Percentiles rank a stretch among this genome's conserved stretches.
These are phyloP conservation scores for Syrphus vitripennis DNA, from an alignment of 2,888 invertebrate species.

Conservation along the genomic window DNA sequence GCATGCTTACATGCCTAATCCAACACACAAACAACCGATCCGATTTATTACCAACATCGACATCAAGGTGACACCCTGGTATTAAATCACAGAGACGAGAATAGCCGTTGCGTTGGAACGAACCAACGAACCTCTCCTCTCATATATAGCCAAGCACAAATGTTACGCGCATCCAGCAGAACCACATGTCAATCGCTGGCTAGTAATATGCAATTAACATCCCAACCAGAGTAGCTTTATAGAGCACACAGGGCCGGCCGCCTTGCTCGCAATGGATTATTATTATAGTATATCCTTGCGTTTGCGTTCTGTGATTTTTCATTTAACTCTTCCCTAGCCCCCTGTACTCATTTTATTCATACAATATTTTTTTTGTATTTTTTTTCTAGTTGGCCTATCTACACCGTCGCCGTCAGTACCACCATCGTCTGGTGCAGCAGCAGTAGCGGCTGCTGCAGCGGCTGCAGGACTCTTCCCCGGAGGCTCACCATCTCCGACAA, in stretches of 20 bases:
- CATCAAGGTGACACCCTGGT: constrained; percentile 68
- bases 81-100: constrained; percentile 64
- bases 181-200: constrained; percentile 66
- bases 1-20: constrained; percentile 69
- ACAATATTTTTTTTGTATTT: constrained; percentile 17
- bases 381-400: constrained; percentile 74
- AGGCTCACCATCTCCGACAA: constrained; percentile 82
- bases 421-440: constrained; percentile 73
- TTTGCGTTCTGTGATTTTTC: constrained; percentile 75
- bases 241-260: background rate
- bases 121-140: background rate
- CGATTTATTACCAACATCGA: constrained; percentile 70
- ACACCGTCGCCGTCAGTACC: constrained; percentile 73
- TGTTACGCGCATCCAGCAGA: constrained; percentile 50
- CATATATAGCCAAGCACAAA: background rate
- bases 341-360: constrained; percentile 46
- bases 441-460: constrained; percentile 77
- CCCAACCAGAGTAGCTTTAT: background rate
- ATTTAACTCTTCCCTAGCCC: background rate
- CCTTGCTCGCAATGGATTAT: constrained; percentile 44
- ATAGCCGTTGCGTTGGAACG: background rate
- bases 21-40: constrained; percentile 68
- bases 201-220: constrained; percentile 69
- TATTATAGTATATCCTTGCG: constrained; percentile 46
- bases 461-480: constrained; percentile 78